These are phyloP conservation scores for Tuberolachnus salignus DNA, from an alignment of 2,888 invertebrate species.

Conservation along the genomic window DNA sequence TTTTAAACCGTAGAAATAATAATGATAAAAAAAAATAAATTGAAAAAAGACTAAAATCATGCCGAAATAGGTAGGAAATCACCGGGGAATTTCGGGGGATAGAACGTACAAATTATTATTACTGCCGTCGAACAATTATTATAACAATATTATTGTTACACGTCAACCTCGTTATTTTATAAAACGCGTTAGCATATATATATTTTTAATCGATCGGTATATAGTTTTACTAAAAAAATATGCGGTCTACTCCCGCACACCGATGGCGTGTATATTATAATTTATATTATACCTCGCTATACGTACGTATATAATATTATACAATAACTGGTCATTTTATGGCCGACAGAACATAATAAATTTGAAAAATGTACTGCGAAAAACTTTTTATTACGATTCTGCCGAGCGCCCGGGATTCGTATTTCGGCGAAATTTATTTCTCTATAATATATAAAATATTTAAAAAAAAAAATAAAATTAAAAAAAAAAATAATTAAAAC, in stretches of 20 bases:
- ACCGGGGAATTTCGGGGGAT: too few species aligned
- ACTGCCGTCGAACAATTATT: neutral
- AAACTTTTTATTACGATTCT: neutral
- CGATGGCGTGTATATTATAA: neutral
- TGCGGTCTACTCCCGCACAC: neutral
- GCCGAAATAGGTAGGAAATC: too few species aligned
- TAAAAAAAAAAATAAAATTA: neutral
- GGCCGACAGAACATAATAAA: slow-evolving; percentile 15
- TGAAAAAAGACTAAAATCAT: too few species aligned
- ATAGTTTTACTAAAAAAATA: neutral
- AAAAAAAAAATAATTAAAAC: neutral
- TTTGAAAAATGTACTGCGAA: neutral
- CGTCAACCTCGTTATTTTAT: too few species aligned
- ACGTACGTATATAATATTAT: too few species aligned
- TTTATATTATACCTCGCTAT: too few species aligned
- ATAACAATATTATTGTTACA: neutral
- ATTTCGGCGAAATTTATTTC: neutral
- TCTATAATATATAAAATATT: neutral
- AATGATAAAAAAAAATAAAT: too few species aligned
- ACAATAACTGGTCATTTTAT: slow-evolving; percentile 11
- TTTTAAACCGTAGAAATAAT: too few species aligned
- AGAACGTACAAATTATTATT: too few species aligned
- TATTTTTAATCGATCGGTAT: neutral
- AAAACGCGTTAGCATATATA: neutral
- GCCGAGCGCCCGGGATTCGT: neutral